Percentiles rank a stretch among this genome's conserved stretches.
phyloP scores from a whole-genome alignment of 1,140 invertebrate genomes.

The Drosophila oshimai region DNA sequence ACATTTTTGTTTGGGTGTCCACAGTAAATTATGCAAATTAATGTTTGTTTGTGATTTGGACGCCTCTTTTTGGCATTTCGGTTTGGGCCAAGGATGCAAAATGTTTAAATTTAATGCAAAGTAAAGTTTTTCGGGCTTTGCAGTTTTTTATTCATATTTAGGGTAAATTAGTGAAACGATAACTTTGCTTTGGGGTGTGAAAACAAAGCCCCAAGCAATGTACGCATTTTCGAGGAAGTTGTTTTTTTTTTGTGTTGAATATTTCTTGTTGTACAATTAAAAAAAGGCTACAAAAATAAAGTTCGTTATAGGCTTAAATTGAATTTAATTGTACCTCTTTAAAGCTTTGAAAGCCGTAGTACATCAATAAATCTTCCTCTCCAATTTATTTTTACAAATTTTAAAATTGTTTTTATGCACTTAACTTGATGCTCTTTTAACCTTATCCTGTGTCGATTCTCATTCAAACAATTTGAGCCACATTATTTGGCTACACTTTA shows the following conservation, averaged over 20 bases:
- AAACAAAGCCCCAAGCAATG: too few relatives aligned
- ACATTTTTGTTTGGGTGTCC: slow-evolving; percentile 41
- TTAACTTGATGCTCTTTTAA: slow-evolving; percentile 11
- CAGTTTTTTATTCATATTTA: not conserved
- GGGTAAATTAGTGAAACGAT: not conserved
- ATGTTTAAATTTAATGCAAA: slow-evolving; percentile 9
- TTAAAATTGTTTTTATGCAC: slow-evolving; percentile 17
- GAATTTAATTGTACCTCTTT: too few relatives aligned
- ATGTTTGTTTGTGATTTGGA: slow-evolving; percentile 71
- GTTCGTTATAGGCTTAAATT: too few relatives aligned
- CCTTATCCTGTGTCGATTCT: not conserved
- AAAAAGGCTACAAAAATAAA: too few relatives aligned
- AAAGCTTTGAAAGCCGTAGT: too few relatives aligned
- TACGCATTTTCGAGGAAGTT: not conserved
- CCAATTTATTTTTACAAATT: not conserved
- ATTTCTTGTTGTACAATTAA: too few relatives aligned
- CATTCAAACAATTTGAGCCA: slow-evolving; percentile 57
- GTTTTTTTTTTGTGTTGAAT: not conserved
- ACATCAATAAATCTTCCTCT: not conserved
- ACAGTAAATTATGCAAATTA: slow-evolving; percentile 76
- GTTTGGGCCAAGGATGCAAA: slow-evolving; percentile 16
- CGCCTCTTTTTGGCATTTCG: slow-evolving; percentile 3
- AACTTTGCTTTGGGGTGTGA: not conserved
- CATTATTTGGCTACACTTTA: slow-evolving; percentile 57
- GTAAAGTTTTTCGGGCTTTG: not conserved